A percentile compares a stretch with the other conserved stretches of the same genome.
These are phyloP conservation scores for Phania funesta DNA, from an alignment of 2,888 invertebrate genomes.

Conservation along the genomic window DNA sequence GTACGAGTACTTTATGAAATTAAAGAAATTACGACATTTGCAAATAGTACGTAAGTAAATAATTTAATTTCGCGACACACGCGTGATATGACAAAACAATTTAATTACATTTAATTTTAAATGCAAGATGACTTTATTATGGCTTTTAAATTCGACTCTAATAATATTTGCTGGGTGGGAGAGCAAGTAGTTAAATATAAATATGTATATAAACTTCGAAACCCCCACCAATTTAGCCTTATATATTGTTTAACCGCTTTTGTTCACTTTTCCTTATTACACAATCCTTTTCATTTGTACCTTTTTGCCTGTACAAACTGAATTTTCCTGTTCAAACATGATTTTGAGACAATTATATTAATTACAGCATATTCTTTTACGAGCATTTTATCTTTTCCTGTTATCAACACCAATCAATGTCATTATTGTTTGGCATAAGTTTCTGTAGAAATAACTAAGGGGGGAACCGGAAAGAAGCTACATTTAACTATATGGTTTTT, in stretches of 20 bases:
- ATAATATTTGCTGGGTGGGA: too few species aligned
- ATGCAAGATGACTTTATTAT: too few species aligned
- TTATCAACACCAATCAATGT: slow-evolving; percentile 63
- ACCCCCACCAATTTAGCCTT: neutral
- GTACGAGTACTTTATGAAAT: too few species aligned
- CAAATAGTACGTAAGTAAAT: neutral
- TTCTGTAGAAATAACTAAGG: slow-evolving; percentile 11
- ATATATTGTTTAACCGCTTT: neutral
- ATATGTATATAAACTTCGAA: too few species aligned
- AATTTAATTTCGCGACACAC: too few species aligned
- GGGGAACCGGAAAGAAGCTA: neutral
- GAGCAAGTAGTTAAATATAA: too few species aligned
- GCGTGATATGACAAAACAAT: too few species aligned
- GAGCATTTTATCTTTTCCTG: slow-evolving; percentile 38
- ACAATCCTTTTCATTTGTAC: neutral
- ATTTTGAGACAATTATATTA: slow-evolving; percentile 60
- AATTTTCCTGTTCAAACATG: slow-evolving; percentile 34
- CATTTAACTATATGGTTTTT: neutral
- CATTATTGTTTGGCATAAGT: slow-evolving; percentile 62
- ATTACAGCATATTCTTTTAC: slow-evolving; percentile 52
- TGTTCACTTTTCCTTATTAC: neutral
- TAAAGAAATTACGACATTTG: neutral
- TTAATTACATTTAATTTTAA: too few species aligned
- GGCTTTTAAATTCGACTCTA: too few species aligned
- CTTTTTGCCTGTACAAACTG: neutral